Evolutionary conservation across 1,140 invertebrate species (phyloP).

Genomic region (Ceratina australensis): DNA sequence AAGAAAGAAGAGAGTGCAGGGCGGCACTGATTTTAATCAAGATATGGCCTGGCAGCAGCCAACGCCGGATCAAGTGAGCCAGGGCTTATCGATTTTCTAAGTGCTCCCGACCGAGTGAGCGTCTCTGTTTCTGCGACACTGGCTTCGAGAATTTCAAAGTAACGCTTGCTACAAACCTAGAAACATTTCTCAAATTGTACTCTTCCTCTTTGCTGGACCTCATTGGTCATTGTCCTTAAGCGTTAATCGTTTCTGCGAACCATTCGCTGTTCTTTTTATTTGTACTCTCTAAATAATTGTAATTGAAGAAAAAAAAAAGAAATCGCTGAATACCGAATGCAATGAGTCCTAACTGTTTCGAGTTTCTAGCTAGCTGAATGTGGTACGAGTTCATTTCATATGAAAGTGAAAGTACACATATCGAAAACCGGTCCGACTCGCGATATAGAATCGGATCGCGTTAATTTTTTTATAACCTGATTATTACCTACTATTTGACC

Average conservation of each 20-base stretch:
- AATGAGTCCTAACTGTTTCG: background rate
- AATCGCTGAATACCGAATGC: background rate
- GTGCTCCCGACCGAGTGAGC: constrained; percentile 74
- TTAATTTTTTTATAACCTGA: constrained; percentile 5
- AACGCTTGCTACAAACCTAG: constrained; percentile 16
- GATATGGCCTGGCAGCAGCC: constrained; percentile 77
- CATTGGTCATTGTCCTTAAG: too few relatives aligned
- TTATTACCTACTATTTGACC: background rate
- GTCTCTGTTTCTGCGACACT: constrained; percentile 46
- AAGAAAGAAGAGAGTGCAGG: constrained; percentile 64
- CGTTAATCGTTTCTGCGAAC: too few relatives aligned
- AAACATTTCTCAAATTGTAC: too few relatives aligned
- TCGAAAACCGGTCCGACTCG: constrained; percentile 5
- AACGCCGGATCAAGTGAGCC: constrained; percentile 74
- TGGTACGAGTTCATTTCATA: background rate
- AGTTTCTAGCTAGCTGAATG: background rate
- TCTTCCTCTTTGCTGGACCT: too few relatives aligned
- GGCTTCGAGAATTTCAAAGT: constrained; percentile 62
- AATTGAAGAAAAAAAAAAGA: too few relatives aligned
- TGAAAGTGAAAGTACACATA: constrained; percentile 53
- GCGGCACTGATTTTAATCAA: constrained; percentile 80
- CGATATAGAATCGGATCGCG: constrained; percentile 16
- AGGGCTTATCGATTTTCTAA: constrained; percentile 77
- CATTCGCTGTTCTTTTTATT: too few relatives aligned
- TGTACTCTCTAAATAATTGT: too few relatives aligned